Evolutionary conservation across 1,140 invertebrate species (phyloP).

Genomic region (Temnothorax longispinosus): DNA sequence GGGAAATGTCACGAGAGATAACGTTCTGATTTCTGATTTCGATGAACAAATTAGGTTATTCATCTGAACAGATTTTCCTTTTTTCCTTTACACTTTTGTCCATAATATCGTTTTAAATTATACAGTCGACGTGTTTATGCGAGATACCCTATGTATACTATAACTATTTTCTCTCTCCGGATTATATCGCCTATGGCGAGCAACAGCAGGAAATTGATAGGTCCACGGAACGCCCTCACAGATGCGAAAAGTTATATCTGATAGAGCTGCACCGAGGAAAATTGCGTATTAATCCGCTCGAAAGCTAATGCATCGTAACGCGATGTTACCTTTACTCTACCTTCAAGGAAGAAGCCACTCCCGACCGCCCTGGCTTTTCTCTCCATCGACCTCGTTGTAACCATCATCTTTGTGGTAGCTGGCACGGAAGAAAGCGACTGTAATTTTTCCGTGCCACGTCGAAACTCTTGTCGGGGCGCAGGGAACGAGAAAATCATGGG

Average conservation of each 20-base stretch:
- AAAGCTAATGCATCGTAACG: slow-evolving; percentile 52
- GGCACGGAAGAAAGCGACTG: background rate
- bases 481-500: background rate
- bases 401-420: slow-evolving; percentile 31
- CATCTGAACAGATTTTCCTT: background rate
- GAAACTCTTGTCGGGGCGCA: background rate
- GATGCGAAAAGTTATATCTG: slow-evolving; percentile 56
- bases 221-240: background rate
- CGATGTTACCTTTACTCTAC: slow-evolving; percentile 39
- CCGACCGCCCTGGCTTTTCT: slow-evolving; percentile 4
- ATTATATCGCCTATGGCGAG: slow-evolving; percentile 26
- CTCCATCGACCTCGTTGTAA: background rate
- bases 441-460: background rate
- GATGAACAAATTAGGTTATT: background rate
- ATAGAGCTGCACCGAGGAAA: slow-evolving; percentile 40
- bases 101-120: slow-evolving; percentile 26
- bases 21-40: background rate
- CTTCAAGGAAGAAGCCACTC: background rate
- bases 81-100: background rate
- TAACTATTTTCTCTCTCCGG: background rate
- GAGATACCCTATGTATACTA: background rate
- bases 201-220: slow-evolving; percentile 61
- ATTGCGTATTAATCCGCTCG: slow-evolving; percentile 62
- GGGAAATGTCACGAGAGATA: background rate
- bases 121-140: slow-evolving; percentile 17